Conservation (phyloP, 2,113 vertebrate species). For the Tyrannus savana region DNA sequence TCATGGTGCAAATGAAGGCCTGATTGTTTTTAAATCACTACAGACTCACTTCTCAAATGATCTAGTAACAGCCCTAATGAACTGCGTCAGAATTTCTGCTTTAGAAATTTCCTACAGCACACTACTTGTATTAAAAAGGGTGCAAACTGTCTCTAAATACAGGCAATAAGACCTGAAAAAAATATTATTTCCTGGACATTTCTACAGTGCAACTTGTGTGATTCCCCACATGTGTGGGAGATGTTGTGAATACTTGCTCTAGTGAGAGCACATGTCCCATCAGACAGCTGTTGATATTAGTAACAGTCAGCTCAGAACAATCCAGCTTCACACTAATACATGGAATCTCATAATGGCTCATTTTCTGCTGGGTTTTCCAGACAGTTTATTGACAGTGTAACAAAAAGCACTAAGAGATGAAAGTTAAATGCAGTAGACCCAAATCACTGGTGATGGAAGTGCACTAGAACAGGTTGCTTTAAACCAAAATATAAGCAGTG, state of each 20-base stretch:
- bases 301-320: background rate
- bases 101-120: background rate
- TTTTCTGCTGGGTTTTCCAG: background rate
- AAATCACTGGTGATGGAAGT: background rate
- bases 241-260: background rate
- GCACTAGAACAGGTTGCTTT: background rate
- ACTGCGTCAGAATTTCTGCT: background rate
- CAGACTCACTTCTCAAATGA: background rate
- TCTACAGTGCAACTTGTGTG: background rate
- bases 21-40: background rate
- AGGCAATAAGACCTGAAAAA: background rate
- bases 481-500: background rate
- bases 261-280: accelerated
- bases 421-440: background rate
- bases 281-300: background rate
- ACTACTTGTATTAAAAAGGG: background rate
- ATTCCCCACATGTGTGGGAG: background rate
- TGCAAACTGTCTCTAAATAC: background rate
- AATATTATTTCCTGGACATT: background rate
- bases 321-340: background rate
- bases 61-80: background rate
- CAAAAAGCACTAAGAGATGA: background rate
- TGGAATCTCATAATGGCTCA: background rate
- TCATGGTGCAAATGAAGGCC: background rate
- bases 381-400: background rate